Percentiles rank a stretch among this genome's conserved stretches.
phyloP scores from a whole-genome alignment of 2,797 vertebrate genomes.

The Pseudochaenichthys georgianus region DNA sequence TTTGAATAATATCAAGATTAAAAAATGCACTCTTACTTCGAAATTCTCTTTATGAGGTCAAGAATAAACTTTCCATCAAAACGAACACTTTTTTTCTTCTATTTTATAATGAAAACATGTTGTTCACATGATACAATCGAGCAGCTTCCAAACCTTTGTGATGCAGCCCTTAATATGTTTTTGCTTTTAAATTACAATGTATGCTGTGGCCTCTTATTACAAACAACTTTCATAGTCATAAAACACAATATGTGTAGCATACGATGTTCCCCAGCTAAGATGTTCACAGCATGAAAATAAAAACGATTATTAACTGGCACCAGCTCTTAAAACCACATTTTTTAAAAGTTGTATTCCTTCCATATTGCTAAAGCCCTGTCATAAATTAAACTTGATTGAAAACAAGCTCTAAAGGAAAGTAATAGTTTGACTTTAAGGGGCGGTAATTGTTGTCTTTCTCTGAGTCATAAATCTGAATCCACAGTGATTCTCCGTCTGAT shows the following conservation, averaged over 20 bases:
- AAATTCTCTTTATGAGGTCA: too few relatives aligned
- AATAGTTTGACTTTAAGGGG: slow-evolving; percentile 6
- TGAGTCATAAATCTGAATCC: neutral
- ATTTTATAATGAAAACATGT: too few relatives aligned
- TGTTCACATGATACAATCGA: too few relatives aligned
- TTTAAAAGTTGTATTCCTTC: slow-evolving; percentile 13
- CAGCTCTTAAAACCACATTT: slow-evolving; percentile 18
- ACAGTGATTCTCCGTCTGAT: slow-evolving; percentile 22
- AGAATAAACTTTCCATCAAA: too few relatives aligned
- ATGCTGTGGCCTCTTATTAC: neutral
- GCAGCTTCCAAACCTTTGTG: neutral
- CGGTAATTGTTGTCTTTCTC: neutral
- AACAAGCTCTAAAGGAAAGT: slow-evolving; percentile 5
- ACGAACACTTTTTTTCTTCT: too few relatives aligned
- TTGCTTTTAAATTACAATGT: neutral
- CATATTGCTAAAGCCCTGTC: neutral
- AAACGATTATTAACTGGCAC: slow-evolving; percentile 26
- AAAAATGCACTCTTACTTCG: too few relatives aligned
- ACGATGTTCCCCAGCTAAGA: slow-evolving; percentile 9
- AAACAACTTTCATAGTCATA: slow-evolving; percentile 6
- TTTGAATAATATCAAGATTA: neutral
- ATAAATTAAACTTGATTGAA: slow-evolving; percentile 28
- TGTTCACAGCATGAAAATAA: slow-evolving; percentile 31
- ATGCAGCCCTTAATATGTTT: neutral
- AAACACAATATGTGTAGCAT: neutral